Evolutionary conservation across 2,797 vertebrate genomes (phyloP).

Genomic region (Acipenser transmontanus): DNA sequence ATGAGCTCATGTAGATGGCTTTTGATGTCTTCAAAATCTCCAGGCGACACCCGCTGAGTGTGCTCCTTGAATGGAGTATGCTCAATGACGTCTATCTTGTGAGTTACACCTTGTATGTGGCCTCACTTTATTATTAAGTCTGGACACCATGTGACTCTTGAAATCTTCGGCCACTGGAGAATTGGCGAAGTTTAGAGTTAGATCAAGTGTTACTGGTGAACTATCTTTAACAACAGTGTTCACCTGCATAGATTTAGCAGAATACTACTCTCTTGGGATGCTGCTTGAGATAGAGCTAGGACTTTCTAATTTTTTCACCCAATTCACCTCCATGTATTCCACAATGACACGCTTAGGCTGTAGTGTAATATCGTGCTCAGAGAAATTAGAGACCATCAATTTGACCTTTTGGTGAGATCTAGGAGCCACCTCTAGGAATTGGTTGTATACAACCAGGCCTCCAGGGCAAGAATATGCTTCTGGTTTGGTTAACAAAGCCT

Average conservation of each 20-base stretch:
- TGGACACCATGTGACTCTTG: too few relatives aligned
- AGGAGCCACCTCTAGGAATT: too few relatives aligned
- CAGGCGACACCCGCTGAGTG: too few relatives aligned
- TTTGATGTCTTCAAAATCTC: too few relatives aligned
- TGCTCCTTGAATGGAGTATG: too few relatives aligned
- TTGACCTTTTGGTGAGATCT: not conserved
- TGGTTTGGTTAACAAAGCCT: too few relatives aligned
- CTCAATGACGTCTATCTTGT: too few relatives aligned
- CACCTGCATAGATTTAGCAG: not conserved
- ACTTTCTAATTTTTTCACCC: not conserved
- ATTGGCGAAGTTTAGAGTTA: slow-evolving; percentile 5
- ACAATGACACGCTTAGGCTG: not conserved
- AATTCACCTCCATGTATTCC: not conserved
- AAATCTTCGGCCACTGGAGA: slow-evolving; percentile 10
- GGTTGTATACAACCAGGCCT: too few relatives aligned
- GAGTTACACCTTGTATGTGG: too few relatives aligned
- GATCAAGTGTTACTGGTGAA: not conserved
- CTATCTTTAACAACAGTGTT: too few relatives aligned
- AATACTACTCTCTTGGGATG: not conserved
- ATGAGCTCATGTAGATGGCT: too few relatives aligned
- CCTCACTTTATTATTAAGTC: not conserved
- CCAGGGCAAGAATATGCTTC: too few relatives aligned
- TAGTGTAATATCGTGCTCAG: slow-evolving; percentile 1
- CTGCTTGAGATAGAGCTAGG: not conserved
- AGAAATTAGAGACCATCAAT: slow-evolving; percentile 2